Evolutionary conservation across 2,797 vertebrate species (phyloP).

Genomic region (Falco rusticolus): DNA sequence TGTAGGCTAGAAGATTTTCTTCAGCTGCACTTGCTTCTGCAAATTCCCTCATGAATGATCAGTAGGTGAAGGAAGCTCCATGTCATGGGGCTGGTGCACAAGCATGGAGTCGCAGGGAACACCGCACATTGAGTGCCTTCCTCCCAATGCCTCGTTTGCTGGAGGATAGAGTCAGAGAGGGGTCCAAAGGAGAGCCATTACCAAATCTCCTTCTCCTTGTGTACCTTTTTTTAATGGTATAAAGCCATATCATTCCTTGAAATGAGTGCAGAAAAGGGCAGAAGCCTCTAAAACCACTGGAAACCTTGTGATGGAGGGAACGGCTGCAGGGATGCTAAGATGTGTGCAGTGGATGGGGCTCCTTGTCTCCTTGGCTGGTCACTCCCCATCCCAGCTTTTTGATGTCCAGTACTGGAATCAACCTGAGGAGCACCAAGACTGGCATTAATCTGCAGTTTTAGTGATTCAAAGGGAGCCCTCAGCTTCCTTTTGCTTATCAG

Average conservation of each 20-base stretch:
- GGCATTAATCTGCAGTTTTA: background rate
- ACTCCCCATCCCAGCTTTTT: background rate
- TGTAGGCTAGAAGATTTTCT: background rate
- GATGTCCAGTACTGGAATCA: background rate
- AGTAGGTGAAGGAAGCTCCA: background rate
- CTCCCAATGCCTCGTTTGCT: background rate
- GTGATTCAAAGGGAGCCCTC: background rate
- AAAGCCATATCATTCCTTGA: background rate
- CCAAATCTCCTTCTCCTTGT: background rate
- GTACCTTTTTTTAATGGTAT: background rate
- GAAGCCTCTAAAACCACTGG: background rate
- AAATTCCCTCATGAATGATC: background rate
- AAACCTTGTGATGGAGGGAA: background rate
- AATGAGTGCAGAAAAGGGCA: background rate
- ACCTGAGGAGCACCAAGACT: background rate
- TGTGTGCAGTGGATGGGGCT: accelerated
- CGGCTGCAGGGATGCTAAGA: accelerated
- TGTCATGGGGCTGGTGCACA: accelerated
- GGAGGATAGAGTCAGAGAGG: background rate
- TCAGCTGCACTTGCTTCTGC: background rate
- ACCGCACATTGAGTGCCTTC: accelerated
- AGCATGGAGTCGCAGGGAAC: background rate
- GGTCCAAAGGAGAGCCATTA: background rate
- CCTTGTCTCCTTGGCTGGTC: accelerated
- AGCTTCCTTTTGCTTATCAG: background rate